These are phyloP conservation scores for Zygogramma bicolorata DNA, from an alignment of 2,888 invertebrate genomes.

Conservation along the genomic window DNA sequence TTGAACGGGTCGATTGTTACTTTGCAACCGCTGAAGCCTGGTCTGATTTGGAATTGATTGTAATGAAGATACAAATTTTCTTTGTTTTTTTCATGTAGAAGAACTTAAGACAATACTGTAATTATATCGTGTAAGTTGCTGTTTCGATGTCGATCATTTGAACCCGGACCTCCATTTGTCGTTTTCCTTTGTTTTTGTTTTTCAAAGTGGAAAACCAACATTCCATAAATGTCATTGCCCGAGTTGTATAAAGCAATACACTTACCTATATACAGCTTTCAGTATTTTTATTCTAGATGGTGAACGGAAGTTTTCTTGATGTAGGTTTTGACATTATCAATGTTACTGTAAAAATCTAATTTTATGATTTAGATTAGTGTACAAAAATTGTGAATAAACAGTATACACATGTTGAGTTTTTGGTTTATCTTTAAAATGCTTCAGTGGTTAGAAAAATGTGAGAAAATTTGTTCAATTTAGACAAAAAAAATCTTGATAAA, in stretches of 20 bases:
- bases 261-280: conserved; percentile 49
- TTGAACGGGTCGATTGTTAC: background rate
- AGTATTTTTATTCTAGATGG: conserved; percentile 50
- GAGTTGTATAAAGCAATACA: conserved; percentile 58
- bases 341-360: conserved; percentile 52
- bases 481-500: no score
- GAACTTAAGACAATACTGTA: conserved; percentile 49
- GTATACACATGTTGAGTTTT: conserved; percentile 39
- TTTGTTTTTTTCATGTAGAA: conserved; percentile 41
- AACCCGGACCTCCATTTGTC: conserved; percentile 33
- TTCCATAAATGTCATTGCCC: conserved; percentile 57
- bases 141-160: conserved; percentile 43
- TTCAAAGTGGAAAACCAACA: conserved; percentile 53
- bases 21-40: background rate
- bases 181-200: conserved; percentile 29
- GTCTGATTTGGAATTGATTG: conserved; percentile 30
- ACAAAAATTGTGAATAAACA: conserved; percentile 55
- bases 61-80: conserved; percentile 32
- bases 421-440: conserved; percentile 21
- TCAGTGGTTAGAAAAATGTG: background rate
- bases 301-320: conserved; percentile 50
- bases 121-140: conserved; percentile 48
- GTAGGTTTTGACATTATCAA: conserved; percentile 51
- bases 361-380: conserved; percentile 53
- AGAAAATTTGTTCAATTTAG: no score